Conservation (phyloP, 2,797 vertebrate genomes). For the Falco biarmicus region DNA sequence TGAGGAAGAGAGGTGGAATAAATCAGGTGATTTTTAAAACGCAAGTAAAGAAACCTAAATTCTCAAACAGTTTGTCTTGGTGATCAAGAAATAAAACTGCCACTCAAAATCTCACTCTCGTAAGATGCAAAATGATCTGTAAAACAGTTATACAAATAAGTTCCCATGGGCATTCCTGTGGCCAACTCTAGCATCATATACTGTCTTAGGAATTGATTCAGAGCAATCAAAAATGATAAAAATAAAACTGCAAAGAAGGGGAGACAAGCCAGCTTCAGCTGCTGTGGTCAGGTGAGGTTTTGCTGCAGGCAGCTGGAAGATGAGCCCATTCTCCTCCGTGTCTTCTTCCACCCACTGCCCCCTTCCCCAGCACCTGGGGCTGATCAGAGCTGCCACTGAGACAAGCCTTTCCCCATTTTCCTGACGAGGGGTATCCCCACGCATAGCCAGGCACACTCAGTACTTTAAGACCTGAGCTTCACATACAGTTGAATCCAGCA, state of each 20-base stretch:
- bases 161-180: slow-evolving; percentile 9
- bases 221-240: not conserved
- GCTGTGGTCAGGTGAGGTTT: not conserved
- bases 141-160: slow-evolving; percentile 7
- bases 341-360: not conserved
- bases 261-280: not conserved
- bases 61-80: not conserved
- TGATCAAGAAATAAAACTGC: slow-evolving; percentile 8
- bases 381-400: not conserved
- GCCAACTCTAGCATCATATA: not conserved
- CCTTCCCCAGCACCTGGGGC: not conserved
- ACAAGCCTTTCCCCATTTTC: not conserved
- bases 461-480: not conserved
- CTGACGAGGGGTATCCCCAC: not conserved
- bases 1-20: not conserved
- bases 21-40: not conserved
- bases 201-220: not conserved
- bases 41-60: not conserved
- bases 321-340: not conserved
- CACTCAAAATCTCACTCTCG: slow-evolving; percentile 15
- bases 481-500: not conserved
- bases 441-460: not conserved
- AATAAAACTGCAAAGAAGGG: not conserved
- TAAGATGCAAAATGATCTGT: slow-evolving; percentile 27
- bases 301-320: not conserved